phyloP scores from a whole-genome alignment of 1,140 invertebrate genomes.

The Pseudomyrmex sp. region DNA sequence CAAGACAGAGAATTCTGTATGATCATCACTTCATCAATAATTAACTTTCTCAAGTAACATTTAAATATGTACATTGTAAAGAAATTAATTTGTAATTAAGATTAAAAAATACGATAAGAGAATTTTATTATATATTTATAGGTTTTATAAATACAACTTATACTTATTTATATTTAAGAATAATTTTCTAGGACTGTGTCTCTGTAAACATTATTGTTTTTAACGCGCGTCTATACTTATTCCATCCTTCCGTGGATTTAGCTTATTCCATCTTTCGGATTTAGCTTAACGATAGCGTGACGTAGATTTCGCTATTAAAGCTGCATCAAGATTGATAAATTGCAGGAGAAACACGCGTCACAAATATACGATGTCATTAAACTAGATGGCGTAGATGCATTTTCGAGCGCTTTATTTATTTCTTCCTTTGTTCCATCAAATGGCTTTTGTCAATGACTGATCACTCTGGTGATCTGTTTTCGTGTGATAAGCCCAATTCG shows the following conservation, averaged over 20 bases:
- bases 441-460: constrained; percentile 50
- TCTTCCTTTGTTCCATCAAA: constrained; percentile 11
- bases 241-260: not conserved
- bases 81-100: not conserved
- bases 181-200: not conserved
- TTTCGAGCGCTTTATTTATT: constrained; percentile 57
- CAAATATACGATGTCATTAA: constrained; percentile 46
- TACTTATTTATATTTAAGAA: not conserved
- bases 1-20: not conserved
- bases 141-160: too few species aligned
- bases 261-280: not conserved
- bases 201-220: constrained; percentile 29
- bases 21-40: not conserved
- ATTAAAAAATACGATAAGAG: too few species aligned
- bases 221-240: constrained; percentile 16
- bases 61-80: not conserved
- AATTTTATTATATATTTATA: too few species aligned
- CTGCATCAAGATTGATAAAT: constrained; percentile 55
- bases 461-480: constrained; percentile 12
- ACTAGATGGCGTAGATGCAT: constrained; percentile 33
- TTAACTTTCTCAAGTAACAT: not conserved
- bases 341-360: constrained; percentile 16
- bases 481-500: constrained; percentile 38
- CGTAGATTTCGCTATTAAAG: constrained; percentile 46
- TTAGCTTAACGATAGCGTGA: constrained; percentile 40